These are phyloP conservation scores for Amphipyra berbera DNA, from an alignment of 2,888 invertebrate species.

Conservation along the genomic window DNA sequence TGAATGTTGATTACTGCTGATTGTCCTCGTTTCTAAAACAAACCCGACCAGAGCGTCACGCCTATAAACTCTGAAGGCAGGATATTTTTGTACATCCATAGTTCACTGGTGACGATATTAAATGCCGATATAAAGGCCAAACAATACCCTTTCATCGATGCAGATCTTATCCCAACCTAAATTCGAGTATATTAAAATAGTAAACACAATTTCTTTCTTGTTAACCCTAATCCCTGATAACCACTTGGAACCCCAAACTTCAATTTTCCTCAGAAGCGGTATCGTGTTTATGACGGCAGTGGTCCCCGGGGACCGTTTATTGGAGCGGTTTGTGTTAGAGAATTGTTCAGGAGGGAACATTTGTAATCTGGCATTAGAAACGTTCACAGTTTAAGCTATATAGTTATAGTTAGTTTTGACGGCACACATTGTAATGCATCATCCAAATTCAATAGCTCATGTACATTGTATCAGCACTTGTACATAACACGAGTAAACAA, in stretches of 20 bases:
- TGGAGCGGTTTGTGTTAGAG: neutral
- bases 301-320: slow-evolving; percentile 8
- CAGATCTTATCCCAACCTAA: neutral
- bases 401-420: too few species aligned
- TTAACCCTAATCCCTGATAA: slow-evolving; percentile 9
- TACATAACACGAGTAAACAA: slow-evolving; percentile 3
- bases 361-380: neutral
- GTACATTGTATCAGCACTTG: neutral
- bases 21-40: slow-evolving; percentile 6
- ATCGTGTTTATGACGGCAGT: slow-evolving; percentile 13
- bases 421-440: too few species aligned
- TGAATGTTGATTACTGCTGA: neutral
- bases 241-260: too few species aligned
- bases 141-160: neutral
- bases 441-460: neutral
- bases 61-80: neutral
- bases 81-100: slow-evolving; percentile 16
- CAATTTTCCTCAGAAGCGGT: slow-evolving; percentile 1
- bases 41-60: slow-evolving; percentile 1
- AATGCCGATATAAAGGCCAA: neutral
- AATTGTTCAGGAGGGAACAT: neutral
- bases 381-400: neutral
- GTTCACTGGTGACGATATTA: slow-evolving; percentile 1
- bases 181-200: neutral
- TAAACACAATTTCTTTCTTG: neutral